phyloP scores from a whole-genome alignment of 92 coral and sea anemone species.

The Epizoanthus illoricatus region DNA sequence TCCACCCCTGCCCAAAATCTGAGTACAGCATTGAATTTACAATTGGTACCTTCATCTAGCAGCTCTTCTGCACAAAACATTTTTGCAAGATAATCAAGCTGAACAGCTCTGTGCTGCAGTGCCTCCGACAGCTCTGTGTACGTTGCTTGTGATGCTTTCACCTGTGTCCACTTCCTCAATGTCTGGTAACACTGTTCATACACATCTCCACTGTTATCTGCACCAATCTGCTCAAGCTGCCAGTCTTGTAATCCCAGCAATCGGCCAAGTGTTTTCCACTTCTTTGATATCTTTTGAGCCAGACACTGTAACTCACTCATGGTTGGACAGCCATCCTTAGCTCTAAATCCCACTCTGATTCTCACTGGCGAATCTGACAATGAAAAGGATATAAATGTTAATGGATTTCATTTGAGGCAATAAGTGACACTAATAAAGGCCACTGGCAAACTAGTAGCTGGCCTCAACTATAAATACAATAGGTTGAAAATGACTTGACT shows the following conservation, averaged over 20 bases:
- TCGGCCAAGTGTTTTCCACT: conserved; percentile 2
- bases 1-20: no score
- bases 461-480: no score
- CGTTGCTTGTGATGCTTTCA: not conserved
- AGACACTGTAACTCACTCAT: not conserved
- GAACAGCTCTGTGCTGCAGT: not conserved
- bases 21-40: not conserved
- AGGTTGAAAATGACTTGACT: no score
- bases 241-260: conserved; percentile 9
- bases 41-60: not conserved
- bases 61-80: not conserved
- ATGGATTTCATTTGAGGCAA: no score
- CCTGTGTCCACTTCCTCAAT: not conserved
- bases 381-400: not conserved
- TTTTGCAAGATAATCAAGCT: not conserved
- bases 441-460: no score
- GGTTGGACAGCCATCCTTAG: conserved; percentile 2
- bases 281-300: not conserved
- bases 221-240: not conserved
- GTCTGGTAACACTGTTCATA: conserved; percentile 15
- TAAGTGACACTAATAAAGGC: no score
- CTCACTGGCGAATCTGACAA: not conserved
- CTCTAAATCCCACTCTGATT: not conserved
- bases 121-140: not conserved
- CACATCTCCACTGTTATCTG: not conserved